Conservation (phyloP, 2,113 vertebrate species). For the Pongo pygmaeus region DNA sequence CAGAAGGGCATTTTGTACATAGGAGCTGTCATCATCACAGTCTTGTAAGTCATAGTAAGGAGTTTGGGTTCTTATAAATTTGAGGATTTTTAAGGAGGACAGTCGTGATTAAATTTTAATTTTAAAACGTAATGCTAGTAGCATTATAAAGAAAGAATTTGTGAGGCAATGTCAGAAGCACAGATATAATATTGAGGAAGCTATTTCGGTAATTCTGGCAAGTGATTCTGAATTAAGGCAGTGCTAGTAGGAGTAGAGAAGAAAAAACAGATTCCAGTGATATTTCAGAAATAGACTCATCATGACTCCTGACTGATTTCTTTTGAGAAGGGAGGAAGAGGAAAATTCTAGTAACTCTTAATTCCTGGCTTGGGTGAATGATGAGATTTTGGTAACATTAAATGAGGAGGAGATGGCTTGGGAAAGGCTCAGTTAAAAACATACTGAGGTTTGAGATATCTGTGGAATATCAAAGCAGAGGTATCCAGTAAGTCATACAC, state of each 20-base stretch:
- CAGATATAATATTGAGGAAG: background rate
- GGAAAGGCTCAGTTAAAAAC: background rate
- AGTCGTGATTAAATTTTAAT: background rate
- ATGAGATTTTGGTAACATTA: background rate
- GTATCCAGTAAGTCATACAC: background rate
- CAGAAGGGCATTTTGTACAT: background rate
- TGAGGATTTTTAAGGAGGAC: background rate
- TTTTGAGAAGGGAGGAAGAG: background rate
- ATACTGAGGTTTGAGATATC: background rate
- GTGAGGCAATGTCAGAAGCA: background rate
- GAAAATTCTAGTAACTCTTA: background rate
- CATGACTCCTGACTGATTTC: background rate
- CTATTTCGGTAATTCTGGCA: background rate
- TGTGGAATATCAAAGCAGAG: background rate
- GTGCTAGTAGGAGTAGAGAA: background rate
- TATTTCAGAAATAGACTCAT: background rate
- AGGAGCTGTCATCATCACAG: background rate
- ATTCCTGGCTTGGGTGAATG: background rate
- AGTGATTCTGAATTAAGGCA: background rate
- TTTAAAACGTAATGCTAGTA: background rate
- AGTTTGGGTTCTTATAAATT: background rate
- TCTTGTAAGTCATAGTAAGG: background rate
- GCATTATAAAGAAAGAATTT: background rate
- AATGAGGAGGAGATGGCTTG: background rate
- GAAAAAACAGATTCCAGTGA: background rate